These are phyloP conservation scores for Onychostruthus taczanowskii DNA, from an alignment of 2,113 vertebrate genomes.

Conservation along the genomic window DNA sequence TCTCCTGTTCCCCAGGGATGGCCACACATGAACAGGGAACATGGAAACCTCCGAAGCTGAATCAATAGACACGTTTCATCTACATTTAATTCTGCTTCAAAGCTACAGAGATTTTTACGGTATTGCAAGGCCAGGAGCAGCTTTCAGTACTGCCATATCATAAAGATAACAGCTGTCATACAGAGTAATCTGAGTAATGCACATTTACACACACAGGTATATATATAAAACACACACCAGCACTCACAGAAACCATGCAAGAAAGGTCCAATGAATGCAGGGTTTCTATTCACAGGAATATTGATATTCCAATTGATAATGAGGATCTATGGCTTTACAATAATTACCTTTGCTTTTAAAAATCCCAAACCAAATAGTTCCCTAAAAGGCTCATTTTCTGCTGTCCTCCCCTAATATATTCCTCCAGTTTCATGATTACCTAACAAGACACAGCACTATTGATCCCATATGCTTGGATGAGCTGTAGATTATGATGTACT, in stretches of 20 bases:
- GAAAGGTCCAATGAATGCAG: background rate
- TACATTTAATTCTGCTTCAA: background rate
- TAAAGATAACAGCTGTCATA: background rate
- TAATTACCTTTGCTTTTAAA: background rate
- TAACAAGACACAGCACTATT: constrained; percentile 23
- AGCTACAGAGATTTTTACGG: background rate
- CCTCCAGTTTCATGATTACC: background rate
- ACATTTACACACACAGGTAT: background rate
- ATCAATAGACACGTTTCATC: background rate
- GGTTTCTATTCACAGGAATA: background rate
- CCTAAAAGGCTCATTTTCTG: background rate
- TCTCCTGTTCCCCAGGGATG: background rate
- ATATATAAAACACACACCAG: background rate
- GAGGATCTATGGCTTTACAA: background rate
- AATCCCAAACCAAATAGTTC: background rate
- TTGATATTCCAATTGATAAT: background rate
- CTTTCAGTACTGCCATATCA: background rate
- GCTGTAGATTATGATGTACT: constrained; percentile 18
- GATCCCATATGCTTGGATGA: constrained; percentile 7
- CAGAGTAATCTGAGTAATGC: background rate
- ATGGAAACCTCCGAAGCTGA: background rate
- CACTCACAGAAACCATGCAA: background rate
- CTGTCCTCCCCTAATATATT: background rate
- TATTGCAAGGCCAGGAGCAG: background rate
- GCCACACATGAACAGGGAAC: background rate